Base-by-base conservation (phyloP, 2,113 vertebrate species). In the Lasiurus borealis region DNA sequence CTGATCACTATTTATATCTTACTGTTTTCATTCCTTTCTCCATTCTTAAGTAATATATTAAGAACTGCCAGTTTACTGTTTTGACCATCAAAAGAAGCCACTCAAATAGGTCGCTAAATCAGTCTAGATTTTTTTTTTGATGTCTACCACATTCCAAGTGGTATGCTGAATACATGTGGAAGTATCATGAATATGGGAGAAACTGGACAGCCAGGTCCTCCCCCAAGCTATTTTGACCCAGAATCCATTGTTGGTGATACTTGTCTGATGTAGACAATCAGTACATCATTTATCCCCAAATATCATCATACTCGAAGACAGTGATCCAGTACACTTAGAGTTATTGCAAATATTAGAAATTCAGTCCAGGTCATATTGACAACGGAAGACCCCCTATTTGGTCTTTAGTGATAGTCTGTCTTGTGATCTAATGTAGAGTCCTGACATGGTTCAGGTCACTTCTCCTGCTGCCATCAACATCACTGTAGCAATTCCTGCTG, bases 101-200 rank as follows among this genome's bases (percentile, higher is more conserved):
- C 6, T 71, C 46, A 89, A 73, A 80, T n/a, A 72, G 31, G 34
- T 76, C 64, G 88, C 85, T 84, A 69, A 85, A 62, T 78, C 13
- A 90, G 44, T 48, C 5, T 71, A 59, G 21, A 62, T 34, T 25
- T 85, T 66, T 77, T 88, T 44, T 4, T 57, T 11, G 82, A 73
- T 68, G 52, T 62, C 10, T 82, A 44, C 5, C 14, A 29, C 59
- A 89, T 86, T 62, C 34, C 14, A 80, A 44, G 62, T 8, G 16
- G 7, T 54, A 4, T 85, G 27, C 34, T 92, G 73, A 92, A 50
- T 75, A n/a, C 52, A 66, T 93, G 27, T 29, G 15, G 68, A 97
- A 73, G 14, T 10, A 46, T 66, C n/a, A 36, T 29, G 40, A 78
- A 48, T 59, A 15, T 3, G 36, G 29, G 34, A 90, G 9, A 68